phyloP scores from a whole-genome alignment of 2,113 vertebrate species.

The Taxidea taxus region DNA sequence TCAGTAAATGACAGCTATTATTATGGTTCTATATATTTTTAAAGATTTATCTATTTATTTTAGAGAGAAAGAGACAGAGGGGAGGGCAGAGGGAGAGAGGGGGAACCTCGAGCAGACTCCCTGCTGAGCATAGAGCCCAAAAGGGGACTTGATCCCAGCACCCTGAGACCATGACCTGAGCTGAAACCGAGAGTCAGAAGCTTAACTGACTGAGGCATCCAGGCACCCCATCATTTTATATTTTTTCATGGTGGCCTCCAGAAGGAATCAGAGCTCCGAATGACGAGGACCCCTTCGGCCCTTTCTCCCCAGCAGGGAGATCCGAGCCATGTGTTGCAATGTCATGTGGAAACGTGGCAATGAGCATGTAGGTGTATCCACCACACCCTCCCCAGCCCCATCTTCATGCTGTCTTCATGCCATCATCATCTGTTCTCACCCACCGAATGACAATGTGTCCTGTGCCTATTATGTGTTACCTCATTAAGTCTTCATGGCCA shows the following conservation, averaged over 20 bases:
- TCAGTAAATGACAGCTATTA: fast-evolving
- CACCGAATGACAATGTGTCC: fast-evolving
- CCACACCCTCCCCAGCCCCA: fast-evolving
- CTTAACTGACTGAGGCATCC: not conserved
- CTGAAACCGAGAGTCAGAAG: not conserved
- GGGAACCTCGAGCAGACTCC: not conserved
- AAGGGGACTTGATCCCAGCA: not conserved
- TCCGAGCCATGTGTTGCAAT: fast-evolving
- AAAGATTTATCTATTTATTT: not conserved
- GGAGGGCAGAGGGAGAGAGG: not conserved
- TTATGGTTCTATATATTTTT: not conserved
- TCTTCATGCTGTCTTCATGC: fast-evolving
- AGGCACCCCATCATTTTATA: not conserved
- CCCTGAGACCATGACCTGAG: not conserved
- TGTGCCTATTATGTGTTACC: fast-evolving
- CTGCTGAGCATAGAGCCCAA: not conserved
- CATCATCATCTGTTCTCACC: not conserved
- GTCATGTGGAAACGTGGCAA: fast-evolving
- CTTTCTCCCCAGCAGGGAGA: not conserved
- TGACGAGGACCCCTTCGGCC: fast-evolving
- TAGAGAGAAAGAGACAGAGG: not conserved
- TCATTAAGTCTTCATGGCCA: not conserved
- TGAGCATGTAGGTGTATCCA: fast-evolving
- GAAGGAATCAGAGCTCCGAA: not conserved
- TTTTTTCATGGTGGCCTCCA: fast-evolving